A percentile compares a stretch with the other conserved stretches of the same genome.
These are phyloP conservation scores for Malthinus flaveolus DNA, from an alignment of 2,888 invertebrate species.

Conservation along the genomic window DNA sequence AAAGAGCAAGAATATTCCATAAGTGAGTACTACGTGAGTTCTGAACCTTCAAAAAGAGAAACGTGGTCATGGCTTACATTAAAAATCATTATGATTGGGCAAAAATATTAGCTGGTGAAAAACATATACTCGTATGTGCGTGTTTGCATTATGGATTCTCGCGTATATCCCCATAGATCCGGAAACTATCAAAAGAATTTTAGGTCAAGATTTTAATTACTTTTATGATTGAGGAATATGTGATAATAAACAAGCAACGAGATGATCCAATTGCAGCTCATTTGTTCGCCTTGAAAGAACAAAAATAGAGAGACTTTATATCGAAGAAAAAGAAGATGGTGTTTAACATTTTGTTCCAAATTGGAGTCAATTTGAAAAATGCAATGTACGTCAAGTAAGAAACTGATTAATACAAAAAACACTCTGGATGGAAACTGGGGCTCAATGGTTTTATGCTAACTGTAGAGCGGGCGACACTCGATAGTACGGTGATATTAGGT, in stretches of 20 bases:
- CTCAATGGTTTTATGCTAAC: too few relatives aligned
- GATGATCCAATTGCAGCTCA: conserved; percentile 43
- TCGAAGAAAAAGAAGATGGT: conserved; percentile 55
- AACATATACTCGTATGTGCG: too few relatives aligned
- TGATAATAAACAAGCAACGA: conserved; percentile 42
- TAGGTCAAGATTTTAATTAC: conserved; percentile 47
- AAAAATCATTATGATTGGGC: not conserved
- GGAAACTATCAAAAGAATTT: conserved; percentile 44
- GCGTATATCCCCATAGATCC: conserved; percentile 45
- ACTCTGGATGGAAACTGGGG: too few relatives aligned
- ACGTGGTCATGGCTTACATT: too few relatives aligned
- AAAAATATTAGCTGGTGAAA: too few relatives aligned
- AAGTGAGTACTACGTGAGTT: too few relatives aligned
- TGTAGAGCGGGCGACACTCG: too few relatives aligned
- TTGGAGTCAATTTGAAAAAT: conserved; percentile 40
- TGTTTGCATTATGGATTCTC: conserved; percentile 38
- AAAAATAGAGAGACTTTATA: conserved; percentile 54
- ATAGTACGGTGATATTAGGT: too few relatives aligned
- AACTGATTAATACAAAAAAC: conserved; percentile 53
- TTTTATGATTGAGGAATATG: conserved; percentile 46
- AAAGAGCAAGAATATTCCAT: too few relatives aligned
- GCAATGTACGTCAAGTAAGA: conserved; percentile 35
- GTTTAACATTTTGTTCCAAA: conserved; percentile 45
- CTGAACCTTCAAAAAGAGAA: too few relatives aligned
- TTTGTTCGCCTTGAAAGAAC: conserved; percentile 41